Base-by-base conservation (phyloP, 2,113 vertebrate species). In the Morphnarchus princeps region DNA sequence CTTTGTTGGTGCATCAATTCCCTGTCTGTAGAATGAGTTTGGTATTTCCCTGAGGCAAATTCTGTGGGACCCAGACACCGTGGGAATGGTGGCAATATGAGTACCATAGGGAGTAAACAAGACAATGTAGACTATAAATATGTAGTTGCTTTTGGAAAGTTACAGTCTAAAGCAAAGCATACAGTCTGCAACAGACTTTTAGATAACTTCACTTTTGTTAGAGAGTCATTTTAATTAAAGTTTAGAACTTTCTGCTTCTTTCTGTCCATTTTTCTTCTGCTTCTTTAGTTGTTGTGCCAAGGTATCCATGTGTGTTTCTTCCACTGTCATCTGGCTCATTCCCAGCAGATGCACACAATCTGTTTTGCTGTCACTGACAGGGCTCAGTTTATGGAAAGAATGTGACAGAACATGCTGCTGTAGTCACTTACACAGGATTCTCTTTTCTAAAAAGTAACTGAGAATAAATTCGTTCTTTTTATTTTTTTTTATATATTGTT, bases 251-350 rank as follows among this genome's bases (percentile, higher is more conserved):
- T 98, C 93, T 98, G 89, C 97, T 98, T 98, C 97, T 98, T 98
- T 98, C 96, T 97, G 97, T 97, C 96, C 97, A 61, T 98, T 97
- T 97, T 97, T 97, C 95, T 97, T 97, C 95, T 95, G 80, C 82
- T 96, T 98, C 98, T 98, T 98, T 98, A 96, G 97, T 98, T 97
- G 97, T 98, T 98, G 98, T 99, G 99, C 99, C 99, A 99, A 99
- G 98, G 99, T 99, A 98, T 98, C 99, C 98, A 98, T 98, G 98
- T 98, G 98, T 98, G 95, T 98, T 98, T 99, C 98, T 99, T 99
- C 98, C 98, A 98, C 98, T 98, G 99, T 99, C 99, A 99, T 99
- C 99, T 99, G 99, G 98, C 98, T 98, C 97, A 90, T 98, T 99
- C 99, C 98, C 99, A 99, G 98, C 99, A 99, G 98, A 99, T 98